phyloP scores from a whole-genome alignment of 2,888 invertebrate genomes.

The Melieria omissa region DNA sequence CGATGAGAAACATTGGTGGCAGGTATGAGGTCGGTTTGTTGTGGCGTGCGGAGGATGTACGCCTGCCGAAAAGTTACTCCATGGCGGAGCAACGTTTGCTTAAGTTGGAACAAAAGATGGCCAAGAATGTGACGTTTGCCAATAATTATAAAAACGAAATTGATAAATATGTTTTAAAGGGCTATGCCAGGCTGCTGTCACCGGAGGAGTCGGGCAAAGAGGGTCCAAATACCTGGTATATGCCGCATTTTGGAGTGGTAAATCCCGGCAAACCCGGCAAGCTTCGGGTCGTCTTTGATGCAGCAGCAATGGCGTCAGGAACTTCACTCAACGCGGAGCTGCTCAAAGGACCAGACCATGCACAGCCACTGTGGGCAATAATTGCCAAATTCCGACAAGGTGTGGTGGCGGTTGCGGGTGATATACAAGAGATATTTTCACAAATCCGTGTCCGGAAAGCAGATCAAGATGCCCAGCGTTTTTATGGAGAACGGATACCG shows the following conservation, averaged over 20 bases:
- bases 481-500: conserved; percentile 30
- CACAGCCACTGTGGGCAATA: conserved; percentile 33
- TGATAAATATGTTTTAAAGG: conserved; percentile 4
- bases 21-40: conserved; percentile 6
- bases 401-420: conserved; percentile 47
- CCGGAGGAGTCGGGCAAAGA: neutral
- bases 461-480: conserved; percentile 48
- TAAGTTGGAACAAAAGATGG: conserved; percentile 8
- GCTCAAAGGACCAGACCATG: conserved; percentile 39
- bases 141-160: conserved; percentile 11
- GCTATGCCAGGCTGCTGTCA: neutral
- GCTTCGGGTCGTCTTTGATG: conserved; percentile 52
- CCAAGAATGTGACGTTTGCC: neutral
- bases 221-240: neutral
- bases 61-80: conserved; percentile 4
- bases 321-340: neutral
- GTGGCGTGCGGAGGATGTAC: conserved; percentile 12
- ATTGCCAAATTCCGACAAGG: conserved; percentile 21
- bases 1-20: neutral
- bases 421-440: conserved; percentile 53
- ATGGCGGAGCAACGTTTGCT: conserved; percentile 6
- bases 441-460: conserved; percentile 36
- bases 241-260: conserved; percentile 8
- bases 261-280: conserved; percentile 49
- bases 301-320: conserved; percentile 41